phyloP scores from a whole-genome alignment of 1,140 invertebrate genomes.

The Drosophila chauvacae region DNA sequence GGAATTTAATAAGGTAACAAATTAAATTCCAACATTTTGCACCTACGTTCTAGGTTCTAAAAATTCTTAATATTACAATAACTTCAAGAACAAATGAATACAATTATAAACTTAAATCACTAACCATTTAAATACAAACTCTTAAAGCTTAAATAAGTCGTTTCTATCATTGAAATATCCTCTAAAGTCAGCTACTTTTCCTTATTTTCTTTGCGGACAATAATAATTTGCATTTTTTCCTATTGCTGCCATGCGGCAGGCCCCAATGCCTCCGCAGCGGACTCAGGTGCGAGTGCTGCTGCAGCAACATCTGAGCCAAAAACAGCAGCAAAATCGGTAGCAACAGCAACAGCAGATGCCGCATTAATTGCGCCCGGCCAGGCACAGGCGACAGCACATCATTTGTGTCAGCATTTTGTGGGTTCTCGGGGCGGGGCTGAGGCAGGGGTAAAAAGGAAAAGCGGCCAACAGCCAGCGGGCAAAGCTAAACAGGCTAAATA shows the following conservation, averaged over 20 bases:
- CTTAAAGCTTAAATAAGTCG: too few species aligned
- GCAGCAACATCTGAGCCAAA: slow-evolving; percentile 35
- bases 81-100: too few species aligned
- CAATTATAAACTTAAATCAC: neutral
- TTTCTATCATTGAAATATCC: neutral
- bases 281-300: slow-evolving; percentile 39
- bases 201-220: neutral
- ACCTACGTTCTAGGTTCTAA: too few species aligned
- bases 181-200: neutral
- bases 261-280: slow-evolving; percentile 33
- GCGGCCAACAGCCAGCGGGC: slow-evolving; percentile 28
- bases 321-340: slow-evolving; percentile 23
- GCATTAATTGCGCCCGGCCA: slow-evolving; percentile 60
- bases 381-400: slow-evolving; percentile 47
- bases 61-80: too few species aligned
- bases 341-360: slow-evolving; percentile 32
- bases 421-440: too few species aligned
- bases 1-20: neutral
- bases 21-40: too few species aligned
- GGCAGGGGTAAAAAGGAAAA: slow-evolving; percentile 1
- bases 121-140: neutral
- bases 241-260: slow-evolving; percentile 34
- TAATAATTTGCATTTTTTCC: slow-evolving; percentile 45
- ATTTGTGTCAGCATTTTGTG: slow-evolving; percentile 56
- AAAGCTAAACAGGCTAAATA: slow-evolving; percentile 47